A percentile compares a stretch with the other conserved stretches of the same genome.
phyloP scores from a whole-genome alignment of 2,888 invertebrate genomes.

The Lordiphosa andalusiaca region DNA sequence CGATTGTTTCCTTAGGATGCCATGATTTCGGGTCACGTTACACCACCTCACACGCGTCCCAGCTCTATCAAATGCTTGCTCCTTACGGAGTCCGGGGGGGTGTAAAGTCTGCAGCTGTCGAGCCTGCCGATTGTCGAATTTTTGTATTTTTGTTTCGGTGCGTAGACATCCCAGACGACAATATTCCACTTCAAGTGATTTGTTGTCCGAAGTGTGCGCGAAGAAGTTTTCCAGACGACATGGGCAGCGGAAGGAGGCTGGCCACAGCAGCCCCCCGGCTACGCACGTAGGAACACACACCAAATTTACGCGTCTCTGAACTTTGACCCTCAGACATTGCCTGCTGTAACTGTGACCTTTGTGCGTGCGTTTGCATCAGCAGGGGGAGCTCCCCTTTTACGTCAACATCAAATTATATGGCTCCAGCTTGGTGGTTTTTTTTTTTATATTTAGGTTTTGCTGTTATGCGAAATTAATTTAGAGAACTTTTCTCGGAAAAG shows the following conservation, averaged over 20 bases:
- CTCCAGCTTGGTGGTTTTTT: slow-evolving; percentile 41
- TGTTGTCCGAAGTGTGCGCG: slow-evolving; percentile 48
- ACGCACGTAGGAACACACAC: slow-evolving; percentile 45
- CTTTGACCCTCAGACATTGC: slow-evolving; percentile 63
- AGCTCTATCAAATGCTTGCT: background rate
- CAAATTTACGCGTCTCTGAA: slow-evolving; percentile 67
- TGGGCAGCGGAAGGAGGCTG: slow-evolving; percentile 10
- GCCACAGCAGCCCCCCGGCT: slow-evolving; percentile 13
- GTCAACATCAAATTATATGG: slow-evolving; percentile 53
- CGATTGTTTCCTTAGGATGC: too few relatives aligned
- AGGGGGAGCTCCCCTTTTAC: slow-evolving; percentile 3
- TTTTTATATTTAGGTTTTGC: slow-evolving; percentile 18
- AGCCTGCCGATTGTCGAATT: slow-evolving; percentile 21
- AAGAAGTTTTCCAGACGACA: slow-evolving; percentile 61
- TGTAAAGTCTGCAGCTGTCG: slow-evolving; percentile 28
- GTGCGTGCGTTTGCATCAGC: slow-evolving; percentile 46
- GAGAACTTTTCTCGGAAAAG: slow-evolving; percentile 52
- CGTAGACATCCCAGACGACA: slow-evolving; percentile 65
- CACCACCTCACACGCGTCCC: slow-evolving; percentile 2
- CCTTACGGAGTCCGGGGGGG: slow-evolving; percentile 6
- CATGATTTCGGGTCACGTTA: slow-evolving; percentile 1
- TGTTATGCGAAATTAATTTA: slow-evolving; percentile 68
- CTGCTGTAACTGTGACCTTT: slow-evolving; percentile 54
- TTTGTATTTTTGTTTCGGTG: slow-evolving; percentile 22
- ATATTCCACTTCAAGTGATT: slow-evolving; percentile 66